Evolutionary conservation across 2,113 vertebrate genomes (phyloP), one percentile per base, ranked within the genome.

Genomic region (Tretioscincus oriximinensis): DNA sequence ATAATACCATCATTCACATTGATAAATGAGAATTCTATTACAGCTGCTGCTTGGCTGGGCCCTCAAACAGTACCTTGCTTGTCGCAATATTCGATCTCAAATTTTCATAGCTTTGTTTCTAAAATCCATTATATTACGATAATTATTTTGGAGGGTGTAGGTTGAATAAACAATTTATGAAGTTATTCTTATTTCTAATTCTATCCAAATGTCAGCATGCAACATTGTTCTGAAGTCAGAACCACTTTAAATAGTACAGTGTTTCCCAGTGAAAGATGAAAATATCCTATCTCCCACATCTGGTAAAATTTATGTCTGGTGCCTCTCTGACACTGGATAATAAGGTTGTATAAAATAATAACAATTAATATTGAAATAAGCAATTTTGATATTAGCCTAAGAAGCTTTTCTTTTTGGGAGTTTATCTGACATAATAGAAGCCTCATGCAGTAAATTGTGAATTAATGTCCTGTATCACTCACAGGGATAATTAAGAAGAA

Each of bases 191-290:
- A 26, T 45, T 11, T 61, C 54, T 76, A 47, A 1, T 79, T 83
- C 24, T 72, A 69, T 77, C 65, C 78, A 8, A 60, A 58, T 70
- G 49, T 54, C 49, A 60, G 81, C 7, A 58, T 58, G 1, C 31
- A 45, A 73, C 1, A 14, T 76, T 41, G 35, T 41, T 41, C 35
- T 58, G 54, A 58, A 51, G 1, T 51, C 49, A 51, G 49, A 51
- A 2, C n/a, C n/a, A n/a, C n/a, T n/a, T n/a, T n/a, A n/a, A 9
- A 51, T 51, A 51, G 12, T 81, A 76, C 77, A 78, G 49, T 63
- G 77, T 7, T 12, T 82, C 9, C 47, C 49, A 45, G 8, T 77
- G 65, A 81, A 81, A 77, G 47, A 64, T 66, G 28, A 73, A 76
- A 20, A 7, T 2, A 24, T 7, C 69, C 9, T 1, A 6, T 12